phyloP scores from a whole-genome alignment of 2,113 vertebrate species.

The Morphnarchus princeps region DNA sequence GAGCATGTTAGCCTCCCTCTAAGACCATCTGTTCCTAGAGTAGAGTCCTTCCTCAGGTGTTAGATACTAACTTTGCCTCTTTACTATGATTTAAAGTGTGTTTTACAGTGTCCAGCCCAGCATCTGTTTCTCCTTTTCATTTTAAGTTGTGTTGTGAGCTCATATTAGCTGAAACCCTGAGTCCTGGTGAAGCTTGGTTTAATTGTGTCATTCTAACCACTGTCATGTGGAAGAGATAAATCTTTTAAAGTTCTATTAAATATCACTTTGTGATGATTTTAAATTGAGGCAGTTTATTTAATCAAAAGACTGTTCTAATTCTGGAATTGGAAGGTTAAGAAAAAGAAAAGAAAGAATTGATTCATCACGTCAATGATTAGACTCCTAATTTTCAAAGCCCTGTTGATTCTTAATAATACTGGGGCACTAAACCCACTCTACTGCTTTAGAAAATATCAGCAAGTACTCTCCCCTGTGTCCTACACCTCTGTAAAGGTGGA shows the following conservation, averaged over 20 bases:
- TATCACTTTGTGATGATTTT: not conserved
- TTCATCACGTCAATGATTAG: not conserved
- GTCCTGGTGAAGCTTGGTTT: not conserved
- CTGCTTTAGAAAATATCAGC: not conserved
- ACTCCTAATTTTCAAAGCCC: not conserved
- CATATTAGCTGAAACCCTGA: not conserved
- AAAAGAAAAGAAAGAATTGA: not conserved
- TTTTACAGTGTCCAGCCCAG: not conserved
- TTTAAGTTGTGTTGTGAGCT: not conserved
- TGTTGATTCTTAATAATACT: not conserved
- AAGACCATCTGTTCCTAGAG: slow-evolving; percentile 54
- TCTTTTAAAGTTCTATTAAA: not conserved
- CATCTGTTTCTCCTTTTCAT: not conserved
- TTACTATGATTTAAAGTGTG: not conserved
- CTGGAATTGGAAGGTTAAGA: not conserved
- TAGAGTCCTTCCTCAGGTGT: slow-evolving; percentile 8
- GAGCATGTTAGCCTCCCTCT: slow-evolving; percentile 42
- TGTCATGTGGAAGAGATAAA: not conserved
- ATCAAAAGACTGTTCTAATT: not conserved
- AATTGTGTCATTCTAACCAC: not conserved
- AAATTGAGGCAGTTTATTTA: not conserved
- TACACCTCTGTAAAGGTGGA: not conserved
- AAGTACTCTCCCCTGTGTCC: not conserved
- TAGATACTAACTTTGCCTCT: not conserved
- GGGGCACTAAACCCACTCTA: not conserved